Conservation (phyloP, 2,797 vertebrate genomes). For the Xenops minutus region DNA sequence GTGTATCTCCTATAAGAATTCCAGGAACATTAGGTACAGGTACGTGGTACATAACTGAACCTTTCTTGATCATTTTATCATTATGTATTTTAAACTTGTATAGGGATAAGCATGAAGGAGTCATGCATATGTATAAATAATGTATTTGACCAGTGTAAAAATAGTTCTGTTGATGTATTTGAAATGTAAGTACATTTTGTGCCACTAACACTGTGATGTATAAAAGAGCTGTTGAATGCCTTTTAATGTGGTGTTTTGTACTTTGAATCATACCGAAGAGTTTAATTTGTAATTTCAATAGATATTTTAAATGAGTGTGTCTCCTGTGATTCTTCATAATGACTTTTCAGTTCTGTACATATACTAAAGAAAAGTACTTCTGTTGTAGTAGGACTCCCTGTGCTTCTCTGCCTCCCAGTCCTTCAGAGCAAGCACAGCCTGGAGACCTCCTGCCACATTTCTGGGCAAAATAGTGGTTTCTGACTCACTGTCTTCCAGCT, state of each 20-base stretch:
- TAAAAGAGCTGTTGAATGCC: conserved; percentile 74
- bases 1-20: conserved; percentile 5
- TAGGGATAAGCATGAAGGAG: conserved; percentile 76
- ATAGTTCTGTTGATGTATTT: conserved; percentile 67
- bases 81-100: conserved; percentile 74
- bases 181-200: conserved; percentile 77
- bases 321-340: conserved; percentile 43
- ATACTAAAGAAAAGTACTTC: background rate
- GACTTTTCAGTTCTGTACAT: background rate
- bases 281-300: conserved; percentile 79
- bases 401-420: background rate
- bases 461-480: background rate
- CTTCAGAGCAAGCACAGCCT: background rate
- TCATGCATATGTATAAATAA: conserved; percentile 73
- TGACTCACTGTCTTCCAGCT: background rate
- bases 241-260: conserved; percentile 80
- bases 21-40: conserved; percentile 46
- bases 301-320: conserved; percentile 74
- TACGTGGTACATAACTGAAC: conserved; percentile 28
- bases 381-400: background rate
- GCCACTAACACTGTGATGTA: conserved; percentile 91
- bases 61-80: conserved; percentile 51
- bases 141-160: conserved; percentile 62
- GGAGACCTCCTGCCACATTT: background rate
- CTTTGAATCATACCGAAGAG: conserved; percentile 63